phyloP scores from a whole-genome alignment of 2,113 vertebrate species.

The Erinaceus europaeus region DNA sequence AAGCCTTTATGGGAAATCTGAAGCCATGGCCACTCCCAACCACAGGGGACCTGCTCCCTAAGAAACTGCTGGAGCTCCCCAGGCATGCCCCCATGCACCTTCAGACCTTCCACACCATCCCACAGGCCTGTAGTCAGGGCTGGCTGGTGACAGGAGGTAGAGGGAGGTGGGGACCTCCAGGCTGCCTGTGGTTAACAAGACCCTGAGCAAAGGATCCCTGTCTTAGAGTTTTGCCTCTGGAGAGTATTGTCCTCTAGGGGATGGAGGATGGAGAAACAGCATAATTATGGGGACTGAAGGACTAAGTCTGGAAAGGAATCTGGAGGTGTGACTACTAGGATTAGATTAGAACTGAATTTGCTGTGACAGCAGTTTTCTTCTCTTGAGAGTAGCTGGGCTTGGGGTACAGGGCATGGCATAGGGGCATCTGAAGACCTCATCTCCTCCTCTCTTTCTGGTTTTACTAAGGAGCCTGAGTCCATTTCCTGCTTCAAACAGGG shows the following conservation, averaged over 20 bases:
- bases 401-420: slow-evolving; percentile 30
- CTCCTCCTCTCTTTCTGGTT: slow-evolving; percentile 60
- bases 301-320: background rate
- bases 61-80: slow-evolving; percentile 13
- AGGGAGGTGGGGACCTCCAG: background rate
- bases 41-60: slow-evolving; percentile 58
- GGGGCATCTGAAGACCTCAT: slow-evolving; percentile 41
- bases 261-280: slow-evolving; percentile 36
- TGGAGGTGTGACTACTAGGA: background rate
- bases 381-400: slow-evolving; percentile 42
- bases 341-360: slow-evolving; percentile 59
- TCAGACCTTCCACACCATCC: background rate
- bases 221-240: slow-evolving; percentile 59
- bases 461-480: slow-evolving; percentile 62
- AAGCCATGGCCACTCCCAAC: slow-evolving; percentile 33
- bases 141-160: background rate
- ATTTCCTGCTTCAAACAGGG: slow-evolving; percentile 50
- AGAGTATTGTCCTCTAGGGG: slow-evolving; percentile 50
- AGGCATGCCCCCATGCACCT: slow-evolving; percentile 41
- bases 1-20: too few relatives aligned
- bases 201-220: background rate
- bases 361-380: slow-evolving; percentile 66
- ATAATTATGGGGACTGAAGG: too few relatives aligned
- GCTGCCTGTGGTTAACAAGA: background rate
- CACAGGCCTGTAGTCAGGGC: slow-evolving; percentile 21